phyloP scores from a whole-genome alignment of 1,140 invertebrate genomes.

The Caenorhabditis brenneri region DNA sequence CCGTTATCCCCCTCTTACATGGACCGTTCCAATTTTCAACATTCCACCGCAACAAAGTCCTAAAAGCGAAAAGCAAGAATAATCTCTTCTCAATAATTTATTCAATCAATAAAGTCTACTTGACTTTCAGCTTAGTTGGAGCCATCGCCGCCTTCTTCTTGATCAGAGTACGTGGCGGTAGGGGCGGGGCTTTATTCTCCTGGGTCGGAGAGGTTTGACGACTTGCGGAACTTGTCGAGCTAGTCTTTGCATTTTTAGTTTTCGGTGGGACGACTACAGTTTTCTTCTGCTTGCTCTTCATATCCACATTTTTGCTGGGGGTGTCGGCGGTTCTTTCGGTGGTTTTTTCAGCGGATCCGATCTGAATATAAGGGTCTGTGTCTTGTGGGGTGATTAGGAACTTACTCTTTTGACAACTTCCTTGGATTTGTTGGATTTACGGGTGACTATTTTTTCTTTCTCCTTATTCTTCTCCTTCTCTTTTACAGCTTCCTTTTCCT shows the following conservation, averaged over 20 bases:
- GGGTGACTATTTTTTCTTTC: not conserved
- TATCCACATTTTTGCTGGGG: not conserved
- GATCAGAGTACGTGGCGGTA: not conserved
- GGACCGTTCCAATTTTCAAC: constrained; percentile 66
- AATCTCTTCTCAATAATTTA: not conserved
- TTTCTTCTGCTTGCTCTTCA: not conserved
- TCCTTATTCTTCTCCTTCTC: not conserved
- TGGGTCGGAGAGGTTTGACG: not conserved
- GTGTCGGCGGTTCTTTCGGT: not conserved
- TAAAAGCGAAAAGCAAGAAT: constrained; percentile 56
- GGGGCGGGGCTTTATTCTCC: not conserved
- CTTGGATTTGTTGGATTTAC: not conserved
- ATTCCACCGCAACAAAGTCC: constrained; percentile 56
- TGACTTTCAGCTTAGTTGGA: not conserved
- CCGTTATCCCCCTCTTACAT: constrained; percentile 68
- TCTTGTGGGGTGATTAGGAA: not conserved
- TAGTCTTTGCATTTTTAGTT: not conserved
- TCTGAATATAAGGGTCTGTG: not conserved
- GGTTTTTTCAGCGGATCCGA: not conserved
- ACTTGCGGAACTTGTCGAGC: not conserved
- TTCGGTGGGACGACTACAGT: not conserved
- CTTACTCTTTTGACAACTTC: not conserved
- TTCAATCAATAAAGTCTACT: not conserved
- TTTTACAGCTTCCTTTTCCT: not conserved
- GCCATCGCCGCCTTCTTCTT: not conserved